A percentile compares a stretch with the other conserved stretches of the same genome.
Evolutionary conservation across 2,113 vertebrate species (phyloP).

Genomic region (Lepisosteus oculatus): DNA sequence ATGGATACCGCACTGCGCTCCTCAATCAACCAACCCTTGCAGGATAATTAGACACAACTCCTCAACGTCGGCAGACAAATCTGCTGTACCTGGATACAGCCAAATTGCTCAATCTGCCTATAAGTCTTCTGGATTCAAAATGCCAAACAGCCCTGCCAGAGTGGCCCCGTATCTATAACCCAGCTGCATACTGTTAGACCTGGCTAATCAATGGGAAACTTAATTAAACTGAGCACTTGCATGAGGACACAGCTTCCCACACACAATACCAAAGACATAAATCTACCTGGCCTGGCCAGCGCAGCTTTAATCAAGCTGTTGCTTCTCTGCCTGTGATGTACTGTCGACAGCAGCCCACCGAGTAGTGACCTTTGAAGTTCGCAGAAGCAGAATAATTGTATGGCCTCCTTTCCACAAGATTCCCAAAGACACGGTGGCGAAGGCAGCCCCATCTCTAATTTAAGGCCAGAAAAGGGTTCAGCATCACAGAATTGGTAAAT

Average conservation of each 20-base stretch:
- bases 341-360: no score
- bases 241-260: constrained; percentile 36
- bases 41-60: constrained; percentile 29
- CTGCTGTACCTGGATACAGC: constrained; percentile 24
- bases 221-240: constrained; percentile 37
- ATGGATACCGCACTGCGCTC: constrained; percentile 20
- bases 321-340: no score
- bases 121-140: constrained; percentile 25
- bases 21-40: constrained; percentile 23
- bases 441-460: neutral
- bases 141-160: constrained; percentile 29
- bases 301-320: no score
- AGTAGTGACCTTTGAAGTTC: no score
- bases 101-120: constrained; percentile 17
- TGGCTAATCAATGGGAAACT: constrained; percentile 41
- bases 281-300: neutral
- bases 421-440: no score
- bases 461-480: neutral
- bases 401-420: no score
- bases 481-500: neutral
- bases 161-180: constrained; percentile 27
- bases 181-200: constrained; percentile 42
- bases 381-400: no score
- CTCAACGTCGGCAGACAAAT: constrained; percentile 17
- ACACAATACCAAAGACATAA: constrained; percentile 4